Conservation (phyloP, 2,113 vertebrate species). For the Cranoglanis bouderius region DNA sequence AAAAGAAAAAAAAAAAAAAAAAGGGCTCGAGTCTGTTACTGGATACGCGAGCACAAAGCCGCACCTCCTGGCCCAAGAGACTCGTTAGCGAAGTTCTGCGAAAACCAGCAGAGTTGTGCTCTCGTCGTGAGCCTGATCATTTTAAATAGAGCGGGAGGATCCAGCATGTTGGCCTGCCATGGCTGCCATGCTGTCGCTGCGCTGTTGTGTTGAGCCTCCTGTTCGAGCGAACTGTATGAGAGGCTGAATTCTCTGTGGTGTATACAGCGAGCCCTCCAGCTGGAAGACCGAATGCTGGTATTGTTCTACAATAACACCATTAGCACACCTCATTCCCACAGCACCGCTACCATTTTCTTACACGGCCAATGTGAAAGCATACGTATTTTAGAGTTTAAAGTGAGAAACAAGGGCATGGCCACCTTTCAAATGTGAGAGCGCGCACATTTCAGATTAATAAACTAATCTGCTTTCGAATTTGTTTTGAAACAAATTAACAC, state of each 20-base stretch:
- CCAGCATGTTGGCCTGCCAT: slow-evolving; percentile 27
- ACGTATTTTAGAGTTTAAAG: slow-evolving; percentile 19
- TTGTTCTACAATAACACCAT: slow-evolving; percentile 19
- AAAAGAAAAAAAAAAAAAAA: background rate
- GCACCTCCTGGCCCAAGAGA: slow-evolving; percentile 40
- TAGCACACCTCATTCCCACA: slow-evolving; percentile 30
- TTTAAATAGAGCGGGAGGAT: slow-evolving; percentile 35
- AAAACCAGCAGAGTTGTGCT: slow-evolving; percentile 37
- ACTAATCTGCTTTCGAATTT: no score
- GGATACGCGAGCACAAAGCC: slow-evolving; percentile 34
- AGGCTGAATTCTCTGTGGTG: slow-evolving; percentile 25
- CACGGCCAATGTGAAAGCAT: background rate
- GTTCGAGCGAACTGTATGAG: slow-evolving; percentile 1
- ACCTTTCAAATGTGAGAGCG: background rate
- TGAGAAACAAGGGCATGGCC: slow-evolving; percentile 10
- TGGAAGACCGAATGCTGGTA: slow-evolving; percentile 23
- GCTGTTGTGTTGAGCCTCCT: slow-evolving; percentile 20
- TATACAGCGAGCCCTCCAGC: slow-evolving; percentile 23
- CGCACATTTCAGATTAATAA: background rate
- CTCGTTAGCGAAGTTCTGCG: slow-evolving; percentile 45
- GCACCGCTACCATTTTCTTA: background rate
- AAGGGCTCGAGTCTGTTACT: background rate
- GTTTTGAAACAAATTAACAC: no score
- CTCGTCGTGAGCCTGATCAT: background rate
- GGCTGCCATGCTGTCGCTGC: slow-evolving; percentile 21